phyloP scores from a whole-genome alignment of 2,797 vertebrate genomes.

The Parotocinclus haroldoi region DNA sequence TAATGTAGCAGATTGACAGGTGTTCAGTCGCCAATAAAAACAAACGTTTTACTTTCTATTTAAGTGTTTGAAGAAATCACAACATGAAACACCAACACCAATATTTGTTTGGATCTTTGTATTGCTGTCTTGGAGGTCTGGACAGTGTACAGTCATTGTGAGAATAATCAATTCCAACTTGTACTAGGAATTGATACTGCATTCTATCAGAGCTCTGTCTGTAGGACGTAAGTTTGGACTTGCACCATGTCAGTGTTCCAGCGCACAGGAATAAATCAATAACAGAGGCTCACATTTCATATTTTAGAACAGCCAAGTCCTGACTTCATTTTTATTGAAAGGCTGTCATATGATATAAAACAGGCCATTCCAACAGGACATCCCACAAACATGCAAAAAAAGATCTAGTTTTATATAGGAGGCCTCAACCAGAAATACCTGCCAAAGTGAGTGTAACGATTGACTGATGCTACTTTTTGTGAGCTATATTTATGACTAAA shows the following conservation, averaged over 20 bases:
- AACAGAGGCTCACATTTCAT: neutral
- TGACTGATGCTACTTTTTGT: no score
- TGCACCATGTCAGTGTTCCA: conserved; percentile 9
- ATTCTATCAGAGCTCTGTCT: neutral
- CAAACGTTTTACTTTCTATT: no score
- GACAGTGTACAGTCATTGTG: neutral
- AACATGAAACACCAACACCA: no score
- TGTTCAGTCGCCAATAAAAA: no score
- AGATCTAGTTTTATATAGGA: neutral
- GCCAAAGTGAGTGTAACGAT: no score
- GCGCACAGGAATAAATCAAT: conserved; percentile 4
- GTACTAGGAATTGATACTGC: neutral
- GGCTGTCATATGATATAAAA: conserved; percentile 6
- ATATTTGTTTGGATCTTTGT: neutral
- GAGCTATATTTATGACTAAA: no score
- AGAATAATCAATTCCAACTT: neutral
- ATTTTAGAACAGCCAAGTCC: conserved; percentile 2
- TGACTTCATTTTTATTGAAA: conserved; percentile 18
- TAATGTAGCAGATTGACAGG: no score
- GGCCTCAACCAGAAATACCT: no score
- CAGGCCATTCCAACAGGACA: neutral
- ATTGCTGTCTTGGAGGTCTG: neutral
- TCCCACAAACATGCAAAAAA: neutral
- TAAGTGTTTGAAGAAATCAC: no score
- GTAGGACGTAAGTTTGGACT: conserved; percentile 4